Conservation (phyloP, 2,888 invertebrate genomes). For the Phlogophora meticulosa region DNA sequence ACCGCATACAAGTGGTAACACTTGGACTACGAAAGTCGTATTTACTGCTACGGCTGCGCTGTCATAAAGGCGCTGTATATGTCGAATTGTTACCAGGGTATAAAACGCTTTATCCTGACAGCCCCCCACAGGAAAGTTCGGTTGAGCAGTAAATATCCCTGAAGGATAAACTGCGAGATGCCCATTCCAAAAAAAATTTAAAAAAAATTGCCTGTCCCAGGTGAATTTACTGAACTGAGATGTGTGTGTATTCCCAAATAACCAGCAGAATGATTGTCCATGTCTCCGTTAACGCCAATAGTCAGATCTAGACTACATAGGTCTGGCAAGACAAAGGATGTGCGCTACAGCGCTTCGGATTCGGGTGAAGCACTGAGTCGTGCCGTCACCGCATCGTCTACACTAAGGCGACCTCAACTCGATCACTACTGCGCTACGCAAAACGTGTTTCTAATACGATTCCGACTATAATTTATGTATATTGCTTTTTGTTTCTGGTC, state of each 20-base stretch:
- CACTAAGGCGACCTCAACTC: conserved; percentile 63
- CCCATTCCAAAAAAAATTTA: too few relatives aligned
- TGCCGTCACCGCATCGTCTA: conserved; percentile 46
- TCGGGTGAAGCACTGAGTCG: conserved; percentile 3
- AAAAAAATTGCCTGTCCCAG: too few relatives aligned
- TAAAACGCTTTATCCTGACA: too few relatives aligned
- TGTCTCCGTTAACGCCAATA: neutral
- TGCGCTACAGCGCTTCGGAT: neutral
- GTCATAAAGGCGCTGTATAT: too few relatives aligned
- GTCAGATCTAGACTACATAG: neutral
- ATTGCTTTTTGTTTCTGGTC: conserved; percentile 78
- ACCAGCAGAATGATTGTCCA: neutral
- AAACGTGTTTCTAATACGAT: conserved; percentile 82
- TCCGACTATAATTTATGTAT: conserved; percentile 79
- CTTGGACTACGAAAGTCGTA: too few relatives aligned
- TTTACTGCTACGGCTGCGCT: too few relatives aligned
- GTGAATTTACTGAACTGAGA: neutral
- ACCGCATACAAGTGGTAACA: too few relatives aligned
- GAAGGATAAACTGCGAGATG: too few relatives aligned
- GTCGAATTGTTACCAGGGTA: too few relatives aligned
- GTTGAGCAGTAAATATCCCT: too few relatives aligned
- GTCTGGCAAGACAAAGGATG: neutral
- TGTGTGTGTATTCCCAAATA: neutral
- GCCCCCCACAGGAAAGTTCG: too few relatives aligned
- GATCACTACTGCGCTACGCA: conserved; percentile 86